These are phyloP conservation scores for Drosophila tristis DNA, from an alignment of 1,140 invertebrate genomes.

Conservation along the genomic window DNA sequence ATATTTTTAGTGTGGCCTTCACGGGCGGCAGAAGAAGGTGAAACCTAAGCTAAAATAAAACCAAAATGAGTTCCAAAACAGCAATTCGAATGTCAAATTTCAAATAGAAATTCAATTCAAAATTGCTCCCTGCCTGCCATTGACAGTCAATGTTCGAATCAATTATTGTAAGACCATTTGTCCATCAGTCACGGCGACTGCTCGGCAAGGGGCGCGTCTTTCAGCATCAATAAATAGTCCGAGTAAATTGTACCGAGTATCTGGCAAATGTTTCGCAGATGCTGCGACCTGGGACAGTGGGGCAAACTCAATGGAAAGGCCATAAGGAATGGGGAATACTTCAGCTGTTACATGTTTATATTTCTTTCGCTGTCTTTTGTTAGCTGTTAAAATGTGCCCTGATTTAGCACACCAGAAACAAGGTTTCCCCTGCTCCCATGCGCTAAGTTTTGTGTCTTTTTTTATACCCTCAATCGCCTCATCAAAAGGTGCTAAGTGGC, in stretches of 20 bases:
- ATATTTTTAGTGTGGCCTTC: conserved; percentile 36
- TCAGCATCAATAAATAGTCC: conserved; percentile 53
- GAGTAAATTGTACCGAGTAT: conserved; percentile 13
- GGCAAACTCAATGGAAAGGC: neutral
- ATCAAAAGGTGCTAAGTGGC: conserved; percentile 57
- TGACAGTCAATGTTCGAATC: conserved; percentile 66
- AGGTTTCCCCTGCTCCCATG: neutral
- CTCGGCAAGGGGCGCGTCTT: conserved; percentile 48
- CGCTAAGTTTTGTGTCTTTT: conserved; percentile 4
- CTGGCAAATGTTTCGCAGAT: conserved; percentile 45
- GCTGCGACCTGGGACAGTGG: conserved; percentile 37
- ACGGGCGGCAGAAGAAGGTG: neutral
- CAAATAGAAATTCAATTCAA: neutral
- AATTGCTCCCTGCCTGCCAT: conserved; percentile 26
- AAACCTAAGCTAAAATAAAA: neutral
- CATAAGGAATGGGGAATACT: too few species aligned
- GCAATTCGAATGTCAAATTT: conserved; percentile 29
- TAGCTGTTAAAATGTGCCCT: neutral
- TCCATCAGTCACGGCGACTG: conserved; percentile 35
- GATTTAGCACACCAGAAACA: neutral
- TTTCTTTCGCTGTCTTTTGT: neutral
- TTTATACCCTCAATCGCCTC: conserved; percentile 29
- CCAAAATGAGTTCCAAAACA: conserved; percentile 14
- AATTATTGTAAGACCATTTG: conserved; percentile 49
- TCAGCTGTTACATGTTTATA: too few species aligned